Evolutionary conservation across 2,797 vertebrate genomes (phyloP), one percentile per base, ranked within the genome.

Genomic region (Myotis myotis): DNA sequence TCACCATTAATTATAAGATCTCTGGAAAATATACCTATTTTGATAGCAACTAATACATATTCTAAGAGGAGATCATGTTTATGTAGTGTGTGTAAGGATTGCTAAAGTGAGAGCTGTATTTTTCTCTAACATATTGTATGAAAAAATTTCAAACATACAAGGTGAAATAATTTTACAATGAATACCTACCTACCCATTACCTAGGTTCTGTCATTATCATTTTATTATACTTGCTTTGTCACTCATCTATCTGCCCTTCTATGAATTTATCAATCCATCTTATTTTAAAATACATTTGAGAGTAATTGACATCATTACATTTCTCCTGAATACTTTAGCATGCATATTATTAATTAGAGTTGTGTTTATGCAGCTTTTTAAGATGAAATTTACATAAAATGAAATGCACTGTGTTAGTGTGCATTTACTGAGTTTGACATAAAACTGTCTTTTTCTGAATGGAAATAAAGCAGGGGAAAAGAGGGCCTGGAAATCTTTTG

Each of bases 201-300:
- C 47, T 92, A 79, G 36, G 38, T 83, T 79, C 33, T 87, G 20
- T 36, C n/a, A 55, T 75, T 94, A 44, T 87, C 30, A 86, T 90
- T 95, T 86, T 94, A 78, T 38, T 68, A 11, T 85, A 68, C 12
- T 89, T 89, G n/a, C 4, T 94, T 91, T 94, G 70, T 87, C n/a
- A 76, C 28, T 88, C 66, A 38, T 79, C 30, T 49, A 30, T 92
- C 15, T 91, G 57, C 10, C 44, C 15, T 85, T 74, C 64, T 81
- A 15, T 93, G 2, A 7, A 81, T 89, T 85, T n/a, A 53, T 86
- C 22, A 84, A 8, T 79, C 25, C 7, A 72, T 93, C 23, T 81
- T 86, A 92, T 60, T 93, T 96, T 82, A 95, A 87, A 89, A 44
- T 93, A 23, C 10, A 80, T 83, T 85, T 86, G n/a, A 86, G 64